Evolutionary conservation across 2,113 vertebrate species (phyloP).

Genomic region (Dolichotis patagonum): DNA sequence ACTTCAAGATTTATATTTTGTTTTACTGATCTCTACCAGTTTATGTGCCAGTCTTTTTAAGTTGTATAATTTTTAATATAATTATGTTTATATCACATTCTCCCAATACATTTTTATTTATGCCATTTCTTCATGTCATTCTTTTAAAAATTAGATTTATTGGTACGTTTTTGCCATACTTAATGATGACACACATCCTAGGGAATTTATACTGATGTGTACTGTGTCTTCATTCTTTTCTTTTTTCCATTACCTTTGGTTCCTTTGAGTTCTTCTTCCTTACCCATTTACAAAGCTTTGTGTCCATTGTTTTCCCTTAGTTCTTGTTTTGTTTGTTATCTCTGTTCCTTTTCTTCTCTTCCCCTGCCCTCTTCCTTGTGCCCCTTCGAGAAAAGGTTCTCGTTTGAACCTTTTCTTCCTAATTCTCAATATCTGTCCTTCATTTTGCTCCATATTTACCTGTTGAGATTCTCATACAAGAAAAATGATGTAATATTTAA

Average conservation of each 20-base stretch:
- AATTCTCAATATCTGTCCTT: not conserved
- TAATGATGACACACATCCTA: not conserved
- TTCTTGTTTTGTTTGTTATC: not conserved
- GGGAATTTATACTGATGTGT: not conserved
- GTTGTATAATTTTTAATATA: not conserved
- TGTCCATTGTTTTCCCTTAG: not conserved
- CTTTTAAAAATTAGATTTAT: not conserved
- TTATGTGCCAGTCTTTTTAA: not conserved
- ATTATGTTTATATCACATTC: not conserved
- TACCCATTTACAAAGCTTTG: not conserved
- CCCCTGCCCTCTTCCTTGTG: too few species aligned
- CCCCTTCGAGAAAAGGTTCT: too few species aligned
- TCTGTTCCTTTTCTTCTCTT: not conserved
- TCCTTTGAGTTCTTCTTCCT: not conserved
- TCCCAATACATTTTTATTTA: not conserved
- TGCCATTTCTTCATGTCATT: not conserved
- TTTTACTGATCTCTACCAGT: not conserved
- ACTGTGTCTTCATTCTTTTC: not conserved
- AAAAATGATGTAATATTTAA: too few species aligned
- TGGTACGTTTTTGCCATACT: not conserved
- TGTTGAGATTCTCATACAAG: too few species aligned
- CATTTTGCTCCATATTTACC: not conserved
- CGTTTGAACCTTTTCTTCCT: not conserved
- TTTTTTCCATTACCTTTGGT: not conserved
- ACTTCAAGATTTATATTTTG: not conserved